Evolutionary conservation across 2,797 vertebrate genomes (phyloP), one percentile per base, ranked within the genome.

Genomic region (Darevskia mixta): DNA sequence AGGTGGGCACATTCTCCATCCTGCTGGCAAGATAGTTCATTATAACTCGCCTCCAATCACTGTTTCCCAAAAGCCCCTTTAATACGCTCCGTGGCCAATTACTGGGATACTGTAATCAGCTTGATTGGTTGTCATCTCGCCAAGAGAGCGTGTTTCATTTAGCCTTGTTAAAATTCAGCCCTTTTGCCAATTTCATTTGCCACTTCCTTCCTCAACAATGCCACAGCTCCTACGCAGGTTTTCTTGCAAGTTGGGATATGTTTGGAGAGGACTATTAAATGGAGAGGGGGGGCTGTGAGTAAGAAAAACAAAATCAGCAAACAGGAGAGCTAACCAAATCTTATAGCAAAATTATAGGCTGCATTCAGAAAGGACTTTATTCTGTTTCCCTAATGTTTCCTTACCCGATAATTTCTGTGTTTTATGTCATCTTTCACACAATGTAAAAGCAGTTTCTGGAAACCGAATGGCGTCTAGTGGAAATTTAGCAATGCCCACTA

Each of bases 71-170:
- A 13, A n/a, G 41, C 55, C 18, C 49, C 29, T 75, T 87, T 81
- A n/a, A 87, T 73, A 81, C 23, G 10, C 78, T 55, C n/a, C 55
- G 67, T 75, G 83, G 45, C 83, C 71, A 84, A 75, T 73, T 84
- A 84, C 43, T 25, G 66, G 29, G 41, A 75, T 84, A 84, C 32
- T 58, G 67, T 83, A 83, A 83, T 83, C 69, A 72, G 32, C 10
- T 80, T 72, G 29, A 72, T 71, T 86, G 76, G 23, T 64, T 58
- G 82, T 25, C 10, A 20, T 9, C 82, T 83, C 38, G 49, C 45
- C 45, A 84, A 55, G 23, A 38, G 8, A 75, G 71, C 32, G 38
- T 18, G 49, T 75, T 84, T 55, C 69, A 73, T 84, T 32, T 61
- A 38, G 49, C 35, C 71, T 84, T 72, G n/a, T 58, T 73, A 73